Conservation (phyloP, 2,113 vertebrate genomes). For the Syngnathoides biaculeatus region DNA sequence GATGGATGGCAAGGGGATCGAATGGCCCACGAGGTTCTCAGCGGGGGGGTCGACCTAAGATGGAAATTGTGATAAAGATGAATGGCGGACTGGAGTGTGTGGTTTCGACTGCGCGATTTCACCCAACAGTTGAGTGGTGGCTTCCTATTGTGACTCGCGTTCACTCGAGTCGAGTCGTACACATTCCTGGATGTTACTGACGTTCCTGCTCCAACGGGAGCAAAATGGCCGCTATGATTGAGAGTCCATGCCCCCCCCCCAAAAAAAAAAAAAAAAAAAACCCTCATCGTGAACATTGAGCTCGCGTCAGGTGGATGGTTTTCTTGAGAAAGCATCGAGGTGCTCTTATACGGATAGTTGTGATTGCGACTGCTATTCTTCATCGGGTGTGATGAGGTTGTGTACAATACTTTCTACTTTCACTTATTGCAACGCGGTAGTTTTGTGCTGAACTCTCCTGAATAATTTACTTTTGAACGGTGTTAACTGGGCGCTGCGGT, state of each 20-base stretch:
- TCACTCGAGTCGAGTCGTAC: slow-evolving; percentile 10
- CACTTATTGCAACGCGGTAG: no score
- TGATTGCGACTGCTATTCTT: no score
- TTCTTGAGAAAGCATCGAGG: no score
- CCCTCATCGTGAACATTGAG: no score
- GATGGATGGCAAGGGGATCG: slow-evolving; percentile 34
- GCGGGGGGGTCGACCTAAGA: slow-evolving; percentile 32
- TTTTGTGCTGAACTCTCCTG: no score
- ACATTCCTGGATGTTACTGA: slow-evolving; percentile 4
- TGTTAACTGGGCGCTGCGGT: slow-evolving; percentile 7
- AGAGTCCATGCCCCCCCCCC: no score
- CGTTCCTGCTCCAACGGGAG: background rate
- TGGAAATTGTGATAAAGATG: slow-evolving; percentile 42
- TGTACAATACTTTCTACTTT: no score
- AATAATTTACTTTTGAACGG: no score
- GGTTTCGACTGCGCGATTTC: slow-evolving; percentile 58
- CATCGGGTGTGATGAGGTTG: no score
- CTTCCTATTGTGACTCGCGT: background rate
- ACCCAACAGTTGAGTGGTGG: slow-evolving; percentile 56
- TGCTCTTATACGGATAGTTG: no score
- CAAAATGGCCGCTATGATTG: background rate
- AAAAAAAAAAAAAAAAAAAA: background rate
- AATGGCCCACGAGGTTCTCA: slow-evolving; percentile 34
- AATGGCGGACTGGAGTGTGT: slow-evolving; percentile 58
- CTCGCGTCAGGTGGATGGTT: no score